Evolutionary conservation across 1,140 invertebrate species (phyloP).

Genomic region (Meloidogyne chitwoodi): DNA sequence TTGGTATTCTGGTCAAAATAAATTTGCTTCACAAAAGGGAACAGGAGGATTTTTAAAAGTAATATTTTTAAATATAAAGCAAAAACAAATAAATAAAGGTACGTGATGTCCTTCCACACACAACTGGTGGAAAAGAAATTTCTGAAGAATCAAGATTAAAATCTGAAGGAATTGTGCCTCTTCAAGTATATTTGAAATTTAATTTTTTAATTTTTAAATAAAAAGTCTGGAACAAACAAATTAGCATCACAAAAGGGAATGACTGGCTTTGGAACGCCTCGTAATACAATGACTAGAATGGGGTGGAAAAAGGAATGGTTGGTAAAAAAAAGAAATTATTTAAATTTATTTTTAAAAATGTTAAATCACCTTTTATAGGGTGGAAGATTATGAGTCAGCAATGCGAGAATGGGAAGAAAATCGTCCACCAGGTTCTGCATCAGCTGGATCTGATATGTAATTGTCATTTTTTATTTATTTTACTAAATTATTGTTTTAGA

Average conservation of each 20-base stretch:
- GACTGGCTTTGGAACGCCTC: conserved; percentile 59
- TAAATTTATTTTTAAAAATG: no score
- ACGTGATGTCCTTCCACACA: conserved; percentile 58
- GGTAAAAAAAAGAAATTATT: neutral
- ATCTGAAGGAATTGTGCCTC: conserved; percentile 45
- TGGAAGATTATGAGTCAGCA: conserved; percentile 54
- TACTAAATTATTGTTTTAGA: conserved; percentile 9
- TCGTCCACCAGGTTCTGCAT: conserved; percentile 54
- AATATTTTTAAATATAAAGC: neutral
- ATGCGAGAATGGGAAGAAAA: conserved; percentile 59
- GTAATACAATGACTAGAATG: conserved; percentile 47
- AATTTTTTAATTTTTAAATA: conserved; percentile 33
- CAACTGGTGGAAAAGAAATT: conserved; percentile 55
- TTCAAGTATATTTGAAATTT: conserved; percentile 10
- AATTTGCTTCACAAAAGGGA: conserved; percentile 56
- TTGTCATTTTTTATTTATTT: neutral
- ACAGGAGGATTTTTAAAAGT: conserved; percentile 59
- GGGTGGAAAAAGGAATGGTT: conserved; percentile 61
- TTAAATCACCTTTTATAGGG: neutral
- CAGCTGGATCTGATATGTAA: conserved; percentile 29
- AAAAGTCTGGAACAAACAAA: conserved; percentile 58
- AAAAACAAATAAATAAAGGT: conserved; percentile 40
- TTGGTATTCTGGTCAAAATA: conserved; percentile 60
- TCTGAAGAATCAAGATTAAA: conserved; percentile 54
- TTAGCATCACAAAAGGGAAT: conserved; percentile 56